Evolutionary conservation across 2,888 invertebrate genomes (phyloP), one percentile per base, ranked within the genome.

Genomic region (Ellobium chinense): DNA sequence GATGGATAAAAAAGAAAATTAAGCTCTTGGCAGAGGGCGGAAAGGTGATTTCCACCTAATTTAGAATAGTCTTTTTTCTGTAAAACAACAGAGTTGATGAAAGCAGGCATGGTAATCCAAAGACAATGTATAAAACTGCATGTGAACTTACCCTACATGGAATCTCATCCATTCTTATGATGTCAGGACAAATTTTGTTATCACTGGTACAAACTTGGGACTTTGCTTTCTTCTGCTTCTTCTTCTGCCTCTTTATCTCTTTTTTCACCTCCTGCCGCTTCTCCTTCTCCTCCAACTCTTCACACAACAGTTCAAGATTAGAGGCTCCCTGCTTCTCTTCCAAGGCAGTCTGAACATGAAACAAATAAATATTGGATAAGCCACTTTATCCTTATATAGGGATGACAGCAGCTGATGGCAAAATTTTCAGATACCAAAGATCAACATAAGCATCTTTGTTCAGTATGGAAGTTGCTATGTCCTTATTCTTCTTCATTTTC

Each of bases 301-400:
- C 96, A 90, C 97, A 98, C 39, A 97, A 94, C 85, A 97, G 94
- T 93, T 98, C 97, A 83, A 98, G 94, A 91, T 97, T 97, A 63
- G 97, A 96, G 34, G 97, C 96, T 36, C 97, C 97, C 90, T 96
- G 96, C 92, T 97, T 98, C 84, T 95, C 95, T 93, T 98, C 98
- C 37, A 98, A 96, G 4, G 97, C 96, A 88, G 96, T 96, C 95
- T 95, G 84, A 29, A 82, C 85, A 62, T n/a, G n/a, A n/a, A n/a
- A n/a, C n/a, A n/a, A n/a, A n/a, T n/a, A n/a, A n/a, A n/a, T n/a
- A n/a, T n/a, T n/a, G n/a, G n/a, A n/a, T n/a, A n/a, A n/a, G n/a
- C n/a, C n/a, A n/a, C n/a, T n/a, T n/a, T n/a, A n/a, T n/a, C n/a
- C n/a, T n/a, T n/a, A n/a, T n/a, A n/a, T n/a, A n/a, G n/a, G n/a